Evolutionary conservation across 64 coral and sea anemone genomes (phyloP), one percentile per base, ranked within the genome.

Genomic region (Hydrozoanthus tunicans): DNA sequence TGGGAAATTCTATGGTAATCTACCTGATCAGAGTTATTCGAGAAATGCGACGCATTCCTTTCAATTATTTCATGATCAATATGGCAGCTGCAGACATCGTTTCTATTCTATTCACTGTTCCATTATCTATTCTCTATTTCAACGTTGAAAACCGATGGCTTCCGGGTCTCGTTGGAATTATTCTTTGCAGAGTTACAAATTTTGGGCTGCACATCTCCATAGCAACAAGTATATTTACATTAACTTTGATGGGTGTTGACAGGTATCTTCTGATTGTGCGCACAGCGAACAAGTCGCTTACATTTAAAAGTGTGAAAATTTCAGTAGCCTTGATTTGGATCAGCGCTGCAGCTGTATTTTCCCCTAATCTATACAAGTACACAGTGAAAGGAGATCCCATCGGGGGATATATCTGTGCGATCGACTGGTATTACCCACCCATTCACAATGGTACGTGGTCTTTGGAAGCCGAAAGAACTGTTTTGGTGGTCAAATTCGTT

Each of bases 21-120:
- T 61, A 94, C n/a, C 70, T 94, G 4, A 90, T 94, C 25, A 69
- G 88, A 12, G 70, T 79, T 26, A 23, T 81, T 43, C 63, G 58
- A 15, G 81, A 90, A 11, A 84, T 94, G 73, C 70, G 70, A 12
- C 89, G 81, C 56, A 90, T 90, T 32, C 88, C 92, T 3, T 96
- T 96, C 61, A 96, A 96, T 26, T 96, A 79, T 51, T 86, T 94
- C 52, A 85, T 96, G 58, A 82, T 89, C 3, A 96, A 96, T 58
- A 96, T 86, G 89, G 95, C 92, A 24, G 26, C 74, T 13, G 95
- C 95, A 20, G 95, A 96, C 74, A 74, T 92, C 52, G 15, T 96
- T 7, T 84, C 93, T 13, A 67, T 79, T 14, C 27, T 91, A 56
- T 94, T 80, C 20, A 82, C 92, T 10, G 79, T 91, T 13, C 76